A percentile compares a stretch with the other conserved stretches of the same genome.
These are phyloP conservation scores for Stenolophus ochropezus DNA, from an alignment of 2,888 invertebrate genomes.

Conservation along the genomic window DNA sequence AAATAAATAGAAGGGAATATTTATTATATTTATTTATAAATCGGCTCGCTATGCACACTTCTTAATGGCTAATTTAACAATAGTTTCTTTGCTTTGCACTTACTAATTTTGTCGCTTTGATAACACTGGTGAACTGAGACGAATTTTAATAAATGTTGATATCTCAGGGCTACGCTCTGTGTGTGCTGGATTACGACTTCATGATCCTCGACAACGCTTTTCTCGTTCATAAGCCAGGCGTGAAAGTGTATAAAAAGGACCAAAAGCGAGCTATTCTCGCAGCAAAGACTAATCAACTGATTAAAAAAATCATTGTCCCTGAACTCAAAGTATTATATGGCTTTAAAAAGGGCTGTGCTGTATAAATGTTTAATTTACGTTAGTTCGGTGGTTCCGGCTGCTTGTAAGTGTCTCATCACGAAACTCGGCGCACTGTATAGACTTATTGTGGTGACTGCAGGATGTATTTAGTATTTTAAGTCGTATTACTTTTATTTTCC, in stretches of 20 bases:
- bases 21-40: too few species aligned
- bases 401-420: slow-evolving; percentile 10
- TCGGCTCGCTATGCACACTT: too few species aligned
- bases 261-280: slow-evolving; percentile 84
- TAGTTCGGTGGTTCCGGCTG: slow-evolving; percentile 2
- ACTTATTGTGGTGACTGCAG: slow-evolving; percentile 14
- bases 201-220: slow-evolving; percentile 96
- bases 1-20: too few species aligned
- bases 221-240: slow-evolving; percentile 93
- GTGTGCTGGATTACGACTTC: slow-evolving; percentile 93
- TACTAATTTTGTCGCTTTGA: too few species aligned
- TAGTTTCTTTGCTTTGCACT: too few species aligned
- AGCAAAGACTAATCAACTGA: slow-evolving; percentile 84
- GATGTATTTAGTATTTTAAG: slow-evolving; percentile 21
- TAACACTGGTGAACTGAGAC: too few species aligned
- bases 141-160: too few species aligned
- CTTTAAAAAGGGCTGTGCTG: slow-evolving; percentile 85
- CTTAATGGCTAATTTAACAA: too few species aligned
- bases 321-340: slow-evolving; percentile 91
- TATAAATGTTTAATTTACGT: slow-evolving; percentile 72
- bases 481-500: slow-evolving; percentile 2
- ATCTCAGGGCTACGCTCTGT: slow-evolving; percentile 89
- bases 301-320: slow-evolving; percentile 87
- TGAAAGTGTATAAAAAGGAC: slow-evolving; percentile 88
- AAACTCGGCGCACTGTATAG: slow-evolving; percentile 35